Evolutionary conservation across 2,797 vertebrate species (phyloP).

Genomic region (Phrynocephalus guinanensis): DNA sequence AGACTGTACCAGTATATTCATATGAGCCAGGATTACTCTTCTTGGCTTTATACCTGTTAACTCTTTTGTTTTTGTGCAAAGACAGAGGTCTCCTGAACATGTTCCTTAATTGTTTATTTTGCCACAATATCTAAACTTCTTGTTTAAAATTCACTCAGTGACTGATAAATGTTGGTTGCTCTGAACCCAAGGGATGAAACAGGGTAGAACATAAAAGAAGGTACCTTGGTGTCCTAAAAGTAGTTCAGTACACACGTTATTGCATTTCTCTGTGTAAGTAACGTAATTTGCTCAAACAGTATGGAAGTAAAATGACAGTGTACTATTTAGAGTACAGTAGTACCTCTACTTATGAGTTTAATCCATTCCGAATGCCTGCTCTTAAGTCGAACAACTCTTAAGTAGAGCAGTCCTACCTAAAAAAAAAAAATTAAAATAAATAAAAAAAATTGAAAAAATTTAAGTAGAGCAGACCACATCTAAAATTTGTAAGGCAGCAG

Average conservation of each 20-base stretch:
- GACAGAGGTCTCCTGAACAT: not conserved
- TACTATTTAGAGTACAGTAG: not conserved
- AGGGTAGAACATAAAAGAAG: not conserved
- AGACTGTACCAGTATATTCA: no score
- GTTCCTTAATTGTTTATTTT: not conserved
- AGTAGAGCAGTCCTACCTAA: no score
- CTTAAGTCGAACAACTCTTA: no score
- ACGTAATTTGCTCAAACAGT: not conserved
- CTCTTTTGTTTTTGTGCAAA: not conserved
- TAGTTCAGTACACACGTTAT: not conserved
- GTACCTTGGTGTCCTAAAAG: not conserved
- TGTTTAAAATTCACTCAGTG: not conserved
- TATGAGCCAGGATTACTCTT: no score
- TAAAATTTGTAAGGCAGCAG: no score
- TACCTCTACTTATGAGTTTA: not conserved
- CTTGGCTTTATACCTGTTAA: not conserved
- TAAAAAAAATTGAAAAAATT: no score
- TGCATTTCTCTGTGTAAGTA: not conserved
- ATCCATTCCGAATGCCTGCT: no score
- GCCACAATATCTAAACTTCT: no score
- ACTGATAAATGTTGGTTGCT: not conserved
- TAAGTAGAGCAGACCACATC: no score
- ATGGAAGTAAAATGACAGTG: conserved; percentile 5
- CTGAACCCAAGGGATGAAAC: not conserved
- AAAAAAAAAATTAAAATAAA: no score